A percentile compares a stretch with the other conserved stretches of the same genome.
These are phyloP conservation scores for Alligator sinensis DNA, from an alignment of 2,113 vertebrate species.

Conservation along the genomic window DNA sequence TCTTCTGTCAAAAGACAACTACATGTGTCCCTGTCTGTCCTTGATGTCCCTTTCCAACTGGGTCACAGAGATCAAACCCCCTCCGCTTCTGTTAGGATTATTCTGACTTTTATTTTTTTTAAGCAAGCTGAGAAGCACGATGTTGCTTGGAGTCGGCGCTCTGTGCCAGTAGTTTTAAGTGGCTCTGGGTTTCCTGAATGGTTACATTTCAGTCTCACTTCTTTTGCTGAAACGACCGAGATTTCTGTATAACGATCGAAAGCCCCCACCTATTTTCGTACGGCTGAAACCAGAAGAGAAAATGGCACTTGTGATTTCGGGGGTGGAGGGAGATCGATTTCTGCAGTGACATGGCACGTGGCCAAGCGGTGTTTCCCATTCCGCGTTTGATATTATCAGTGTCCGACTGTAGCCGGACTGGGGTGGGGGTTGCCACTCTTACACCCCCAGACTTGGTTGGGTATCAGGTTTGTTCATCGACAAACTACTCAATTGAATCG, in stretches of 20 bases:
- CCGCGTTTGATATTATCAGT: slow-evolving; percentile 41
- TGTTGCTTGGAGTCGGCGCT: neutral
- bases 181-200: neutral
- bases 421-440: neutral
- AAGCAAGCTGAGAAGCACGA: neutral
- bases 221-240: neutral
- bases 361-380: slow-evolving; percentile 58
- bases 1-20: neutral
- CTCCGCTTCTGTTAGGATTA: neutral
- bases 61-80: neutral
- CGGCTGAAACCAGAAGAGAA: neutral
- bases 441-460: neutral
- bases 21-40: neutral
- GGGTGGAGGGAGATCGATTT: neutral
- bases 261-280: neutral
- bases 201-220: neutral
- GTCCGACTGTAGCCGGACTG: slow-evolving; percentile 35
- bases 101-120: neutral
- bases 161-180: neutral
- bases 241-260: neutral
- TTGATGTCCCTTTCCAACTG: neutral
- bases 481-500: neutral
- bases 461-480: neutral
- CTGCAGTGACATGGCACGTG: slow-evolving; percentile 49
- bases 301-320: slow-evolving; percentile 22